Percentiles rank a stretch among this genome's conserved stretches.
These are phyloP conservation scores for Sebastolobus alascanus DNA, from an alignment of 2,797 vertebrate genomes.

Conservation along the genomic window DNA sequence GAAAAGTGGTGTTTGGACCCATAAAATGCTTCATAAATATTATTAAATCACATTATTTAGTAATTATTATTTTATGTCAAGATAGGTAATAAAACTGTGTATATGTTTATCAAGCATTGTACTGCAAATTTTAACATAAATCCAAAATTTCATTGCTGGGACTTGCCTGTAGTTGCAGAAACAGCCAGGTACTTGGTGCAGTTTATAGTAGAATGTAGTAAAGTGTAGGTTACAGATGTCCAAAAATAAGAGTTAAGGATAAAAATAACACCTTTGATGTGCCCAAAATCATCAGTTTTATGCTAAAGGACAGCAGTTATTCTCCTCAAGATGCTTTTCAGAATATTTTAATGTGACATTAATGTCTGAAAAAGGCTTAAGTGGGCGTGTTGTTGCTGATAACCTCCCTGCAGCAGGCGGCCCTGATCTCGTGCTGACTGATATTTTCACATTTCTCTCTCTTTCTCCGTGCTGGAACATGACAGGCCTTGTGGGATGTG, in stretches of 20 bases:
- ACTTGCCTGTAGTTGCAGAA: too few species aligned
- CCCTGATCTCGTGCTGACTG: conserved; percentile 41
- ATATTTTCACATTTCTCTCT: conserved; percentile 47
- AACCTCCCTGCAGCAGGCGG: conserved; percentile 9
- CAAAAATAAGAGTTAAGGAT: background rate
- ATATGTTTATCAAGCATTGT: too few species aligned
- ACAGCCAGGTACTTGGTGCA: background rate
- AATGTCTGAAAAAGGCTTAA: conserved; percentile 6
- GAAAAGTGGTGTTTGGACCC: too few species aligned
- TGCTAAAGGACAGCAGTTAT: background rate
- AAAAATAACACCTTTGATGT: background rate
- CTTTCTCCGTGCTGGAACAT: conserved; percentile 36
- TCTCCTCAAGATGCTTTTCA: background rate
- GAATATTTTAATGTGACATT: background rate
- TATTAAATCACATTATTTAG: too few species aligned
- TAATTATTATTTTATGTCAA: too few species aligned
- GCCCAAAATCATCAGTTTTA: background rate
- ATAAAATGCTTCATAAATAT: too few species aligned
- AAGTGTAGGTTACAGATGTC: background rate
- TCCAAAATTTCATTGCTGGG: too few species aligned
- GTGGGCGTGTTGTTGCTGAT: conserved; percentile 24
- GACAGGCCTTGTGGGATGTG: conserved; percentile 48
- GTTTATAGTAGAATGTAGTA: background rate
- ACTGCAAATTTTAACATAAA: too few species aligned
- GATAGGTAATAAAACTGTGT: too few species aligned